Base-by-base conservation (phyloP, 53 echinoderm and acorn worm genomes). In the Paracentrotus lividus region DNA sequence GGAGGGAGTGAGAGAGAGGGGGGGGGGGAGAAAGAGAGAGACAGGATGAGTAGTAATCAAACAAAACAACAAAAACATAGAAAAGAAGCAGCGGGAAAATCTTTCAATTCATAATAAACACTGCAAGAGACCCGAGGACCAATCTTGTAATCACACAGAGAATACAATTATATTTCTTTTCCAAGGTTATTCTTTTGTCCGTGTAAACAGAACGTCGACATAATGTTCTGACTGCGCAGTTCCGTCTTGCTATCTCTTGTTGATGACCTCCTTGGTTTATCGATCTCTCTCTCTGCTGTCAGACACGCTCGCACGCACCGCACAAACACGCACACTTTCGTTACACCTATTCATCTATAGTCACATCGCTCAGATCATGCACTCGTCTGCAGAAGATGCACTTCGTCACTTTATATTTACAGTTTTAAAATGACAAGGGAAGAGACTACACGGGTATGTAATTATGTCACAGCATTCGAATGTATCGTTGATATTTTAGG, bases 161-260 rank as follows among this genome's bases (percentile, higher is more conserved):
- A 81, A 81, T 47, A 23, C 81, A 81, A 81, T 81, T 81, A 8
- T 47, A 49, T 81, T 49, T 81, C 72, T 81, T 26, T 47, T 1
- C 27, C 81, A 81, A 81, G 81, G 81, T 81, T 47, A 47, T 81
- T 47, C 81, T 26, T 47, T 72, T 45, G 33, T 81, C n/a, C 81
- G 15, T 81, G 81, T 14, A 47, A 81, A 81, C 26, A 81, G 81
- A 47, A 26, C 81, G 27, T 81, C 47, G 49, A 81, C 81, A 81
- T 33, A 81, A 44, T 81, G 47, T 81, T 81, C 81, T 10, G 24
- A 45, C 81, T 47, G 47, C 81, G n/a, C 14, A 81, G 47, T 81
- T 81, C 49, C 81, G 77, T 43, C 23, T 20, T 27, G 47, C 49
- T 81, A 47, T 81, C 81, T n/a, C 2, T 18, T 3, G 44, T 0